These are phyloP conservation scores for Entomobrya multifasciata DNA, from an alignment of 2,888 invertebrate genomes.

Conservation along the genomic window DNA sequence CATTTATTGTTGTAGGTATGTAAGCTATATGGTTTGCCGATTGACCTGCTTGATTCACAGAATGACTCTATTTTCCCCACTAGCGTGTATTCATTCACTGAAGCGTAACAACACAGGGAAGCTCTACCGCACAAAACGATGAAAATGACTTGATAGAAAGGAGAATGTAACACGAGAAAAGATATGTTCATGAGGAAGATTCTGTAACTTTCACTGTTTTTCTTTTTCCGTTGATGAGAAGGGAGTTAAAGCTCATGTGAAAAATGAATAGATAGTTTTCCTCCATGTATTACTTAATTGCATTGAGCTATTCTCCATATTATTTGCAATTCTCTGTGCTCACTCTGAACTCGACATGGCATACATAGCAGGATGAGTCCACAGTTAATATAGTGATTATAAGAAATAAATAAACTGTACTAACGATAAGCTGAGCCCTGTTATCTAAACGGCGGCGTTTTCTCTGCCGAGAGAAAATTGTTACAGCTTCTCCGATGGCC, in stretches of 20 bases:
- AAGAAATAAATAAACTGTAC: not conserved
- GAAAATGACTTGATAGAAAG: not conserved
- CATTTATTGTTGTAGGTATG: not conserved
- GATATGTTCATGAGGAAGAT: slow-evolving; percentile 17
- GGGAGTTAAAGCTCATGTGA: not conserved
- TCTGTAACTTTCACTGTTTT: not conserved
- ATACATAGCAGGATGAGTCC: too few species aligned
- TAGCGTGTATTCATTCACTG: slow-evolving; percentile 38
- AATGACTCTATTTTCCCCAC: slow-evolving; percentile 30
- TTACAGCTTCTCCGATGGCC: not conserved
- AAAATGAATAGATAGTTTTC: slow-evolving; percentile 12
- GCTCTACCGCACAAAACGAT: not conserved
- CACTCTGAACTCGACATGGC: not conserved
- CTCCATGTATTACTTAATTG: slow-evolving; percentile 17
- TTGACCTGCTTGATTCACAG: slow-evolving; percentile 44
- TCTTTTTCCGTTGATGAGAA: not conserved
- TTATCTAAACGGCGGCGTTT: not conserved
- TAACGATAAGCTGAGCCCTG: not conserved
- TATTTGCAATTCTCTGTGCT: slow-evolving; percentile 1
- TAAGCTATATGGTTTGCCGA: slow-evolving; percentile 30
- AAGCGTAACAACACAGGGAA: not conserved
- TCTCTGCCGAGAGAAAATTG: not conserved
- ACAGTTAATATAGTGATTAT: too few species aligned
- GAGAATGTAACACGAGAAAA: slow-evolving; percentile 20
- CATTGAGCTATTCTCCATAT: slow-evolving; percentile 31